Evolutionary conservation across 2,888 invertebrate genomes (phyloP), one percentile per base, ranked within the genome.

Genomic region (Pollenia amentaria): DNA sequence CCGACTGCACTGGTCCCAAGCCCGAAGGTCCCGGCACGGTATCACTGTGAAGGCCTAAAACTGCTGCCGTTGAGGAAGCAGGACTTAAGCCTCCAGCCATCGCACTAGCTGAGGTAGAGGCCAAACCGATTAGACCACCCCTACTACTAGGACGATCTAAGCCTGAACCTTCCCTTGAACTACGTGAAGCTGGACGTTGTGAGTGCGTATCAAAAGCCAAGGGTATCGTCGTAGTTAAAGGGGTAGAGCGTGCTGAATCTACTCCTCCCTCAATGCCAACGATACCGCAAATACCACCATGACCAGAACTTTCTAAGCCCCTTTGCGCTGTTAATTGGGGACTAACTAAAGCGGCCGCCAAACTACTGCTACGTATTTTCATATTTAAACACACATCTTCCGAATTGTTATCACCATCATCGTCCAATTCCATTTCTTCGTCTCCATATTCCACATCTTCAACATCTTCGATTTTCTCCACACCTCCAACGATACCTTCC

Each of bases 1-100:
- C 97, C 95, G 97, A 96, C 94, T 97, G 97, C 90, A 97, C 97
- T 84, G 97, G 97, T 83, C 97, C 96, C 91, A 97, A 94, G 88
- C 97, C 97, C 65, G 97, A 97, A n/a, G 97, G 97, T 87, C 97
- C 97, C 87, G 97, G 89, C 42, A 91, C 82, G 16, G 91, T 88
- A 85, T 92, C 92, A 69, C 86, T 87, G 29, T 82, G 87, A 9
- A 88, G 82, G 46, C 82, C 85, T 57, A 85, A 87, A 76, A 86
- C 88, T 72, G 89, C 88, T 70, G 90, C 90, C 77, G 90, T 89
- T 70, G 90, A 88, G 46, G 90, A 89, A 53, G 89, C 90, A 44
- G 90, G 89, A 77, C 90, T 90, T 16, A 89, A 89, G 53, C 88
- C 91, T 80, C 90, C 90, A 88, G 90, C 90, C 80, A 90, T 89